Evolutionary conservation across 2,113 vertebrate species (phyloP).

Genomic region (Brachypteracias leptosomus): DNA sequence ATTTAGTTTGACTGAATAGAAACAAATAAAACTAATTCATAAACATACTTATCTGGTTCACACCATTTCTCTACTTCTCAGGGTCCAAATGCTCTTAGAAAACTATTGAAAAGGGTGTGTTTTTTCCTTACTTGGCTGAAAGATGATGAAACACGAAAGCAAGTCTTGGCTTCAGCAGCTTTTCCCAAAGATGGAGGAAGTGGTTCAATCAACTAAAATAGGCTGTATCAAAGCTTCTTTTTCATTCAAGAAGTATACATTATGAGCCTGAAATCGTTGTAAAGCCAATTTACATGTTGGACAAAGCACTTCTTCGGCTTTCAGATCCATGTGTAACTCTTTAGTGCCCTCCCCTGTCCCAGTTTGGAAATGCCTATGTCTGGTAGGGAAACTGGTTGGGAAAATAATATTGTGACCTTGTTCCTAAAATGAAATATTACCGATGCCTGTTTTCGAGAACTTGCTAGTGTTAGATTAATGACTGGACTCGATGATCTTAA

Average conservation of each 20-base stretch:
- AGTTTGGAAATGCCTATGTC: neutral
- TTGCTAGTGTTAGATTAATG: too few species aligned
- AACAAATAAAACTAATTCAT: neutral
- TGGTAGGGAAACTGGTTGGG: neutral
- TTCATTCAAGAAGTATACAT: neutral
- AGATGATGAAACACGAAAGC: neutral
- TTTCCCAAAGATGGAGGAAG: neutral
- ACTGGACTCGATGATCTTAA: too few species aligned
- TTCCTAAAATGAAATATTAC: neutral
- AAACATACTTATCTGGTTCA: neutral
- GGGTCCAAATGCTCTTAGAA: neutral
- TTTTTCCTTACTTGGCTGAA: neutral
- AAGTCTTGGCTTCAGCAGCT: neutral
- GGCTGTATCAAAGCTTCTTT: neutral
- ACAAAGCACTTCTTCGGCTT: neutral
- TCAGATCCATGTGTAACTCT: conserved; percentile 50
- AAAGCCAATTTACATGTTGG: neutral
- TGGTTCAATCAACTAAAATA: neutral
- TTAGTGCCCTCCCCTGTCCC: conserved; percentile 70
- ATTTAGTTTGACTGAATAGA: neutral
- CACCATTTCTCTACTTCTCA: neutral
- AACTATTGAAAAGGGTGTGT: neutral
- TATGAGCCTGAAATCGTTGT: neutral
- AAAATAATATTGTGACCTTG: neutral
- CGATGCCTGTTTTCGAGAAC: neutral